Conservation (phyloP, 2,888 invertebrate genomes). For the Cantharis rufa region DNA sequence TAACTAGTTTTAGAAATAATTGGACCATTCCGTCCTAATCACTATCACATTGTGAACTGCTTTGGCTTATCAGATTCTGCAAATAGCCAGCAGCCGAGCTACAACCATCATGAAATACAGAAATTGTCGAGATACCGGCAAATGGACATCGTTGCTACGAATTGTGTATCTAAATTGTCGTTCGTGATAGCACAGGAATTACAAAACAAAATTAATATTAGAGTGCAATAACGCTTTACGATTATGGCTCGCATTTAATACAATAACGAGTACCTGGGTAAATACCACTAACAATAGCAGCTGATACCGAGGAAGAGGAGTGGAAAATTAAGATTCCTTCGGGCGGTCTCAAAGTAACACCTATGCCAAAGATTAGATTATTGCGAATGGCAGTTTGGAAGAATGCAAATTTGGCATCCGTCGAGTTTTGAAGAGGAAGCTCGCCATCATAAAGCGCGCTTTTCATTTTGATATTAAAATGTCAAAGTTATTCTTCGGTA, state of each 20-base stretch:
- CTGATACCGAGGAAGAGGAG: not conserved
- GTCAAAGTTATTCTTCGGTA: not conserved
- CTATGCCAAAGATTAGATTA: not conserved
- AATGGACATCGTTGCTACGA: conserved; percentile 27
- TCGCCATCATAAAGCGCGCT: not conserved
- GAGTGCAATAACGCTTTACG: not conserved
- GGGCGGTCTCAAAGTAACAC: not conserved
- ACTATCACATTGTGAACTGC: conserved; percentile 3
- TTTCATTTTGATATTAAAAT: not conserved
- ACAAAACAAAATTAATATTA: conserved; percentile 12
- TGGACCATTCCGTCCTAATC: not conserved
- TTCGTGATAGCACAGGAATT: conserved; percentile 14
- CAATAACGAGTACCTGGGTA: not conserved
- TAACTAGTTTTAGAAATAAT: conserved; percentile 1
- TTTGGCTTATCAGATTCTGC: conserved; percentile 1
- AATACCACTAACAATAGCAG: not conserved
- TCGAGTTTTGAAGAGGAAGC: not conserved
- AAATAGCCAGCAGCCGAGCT: conserved; percentile 4
- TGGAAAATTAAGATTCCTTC: not conserved
- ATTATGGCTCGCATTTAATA: not conserved
- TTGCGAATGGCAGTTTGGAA: not conserved
- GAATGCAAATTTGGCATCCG: not conserved
- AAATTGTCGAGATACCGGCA: conserved; percentile 25
- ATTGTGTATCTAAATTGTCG: conserved; percentile 22
- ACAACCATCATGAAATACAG: conserved; percentile 15